Conservation (phyloP, 2,797 vertebrate species). For the Trachurus trachurus region DNA sequence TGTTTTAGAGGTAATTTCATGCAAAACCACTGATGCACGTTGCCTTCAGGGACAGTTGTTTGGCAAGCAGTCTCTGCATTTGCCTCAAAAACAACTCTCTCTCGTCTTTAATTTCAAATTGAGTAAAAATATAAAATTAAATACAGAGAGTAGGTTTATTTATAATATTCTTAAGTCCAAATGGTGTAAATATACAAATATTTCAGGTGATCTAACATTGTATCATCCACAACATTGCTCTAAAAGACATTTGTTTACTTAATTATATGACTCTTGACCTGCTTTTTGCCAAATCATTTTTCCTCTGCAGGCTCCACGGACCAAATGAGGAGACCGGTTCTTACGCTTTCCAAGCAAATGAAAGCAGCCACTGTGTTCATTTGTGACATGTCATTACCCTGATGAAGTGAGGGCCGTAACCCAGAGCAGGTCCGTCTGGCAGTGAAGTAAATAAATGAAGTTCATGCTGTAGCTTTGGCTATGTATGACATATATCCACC, state of each 20-base stretch:
- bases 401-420: neutral
- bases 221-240: neutral
- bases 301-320: neutral
- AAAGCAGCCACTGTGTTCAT: neutral
- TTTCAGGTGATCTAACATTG: neutral
- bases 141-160: no score
- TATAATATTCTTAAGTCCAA: no score
- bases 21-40: no score
- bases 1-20: no score
- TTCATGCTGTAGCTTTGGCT: neutral
- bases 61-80: no score
- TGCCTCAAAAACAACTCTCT: no score
- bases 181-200: no score
- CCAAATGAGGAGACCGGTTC: neutral
- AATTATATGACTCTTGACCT: neutral
- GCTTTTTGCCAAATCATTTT: neutral
- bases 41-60: no score
- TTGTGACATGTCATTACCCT: neutral
- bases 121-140: no score
- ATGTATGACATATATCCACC: neutral
- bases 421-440: neutral
- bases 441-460: neutral
- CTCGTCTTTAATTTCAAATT: no score
- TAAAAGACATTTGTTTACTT: neutral
- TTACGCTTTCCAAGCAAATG: neutral